Base-by-base conservation (phyloP, 2,888 invertebrate genomes). In the Itoplectis maculator region DNA sequence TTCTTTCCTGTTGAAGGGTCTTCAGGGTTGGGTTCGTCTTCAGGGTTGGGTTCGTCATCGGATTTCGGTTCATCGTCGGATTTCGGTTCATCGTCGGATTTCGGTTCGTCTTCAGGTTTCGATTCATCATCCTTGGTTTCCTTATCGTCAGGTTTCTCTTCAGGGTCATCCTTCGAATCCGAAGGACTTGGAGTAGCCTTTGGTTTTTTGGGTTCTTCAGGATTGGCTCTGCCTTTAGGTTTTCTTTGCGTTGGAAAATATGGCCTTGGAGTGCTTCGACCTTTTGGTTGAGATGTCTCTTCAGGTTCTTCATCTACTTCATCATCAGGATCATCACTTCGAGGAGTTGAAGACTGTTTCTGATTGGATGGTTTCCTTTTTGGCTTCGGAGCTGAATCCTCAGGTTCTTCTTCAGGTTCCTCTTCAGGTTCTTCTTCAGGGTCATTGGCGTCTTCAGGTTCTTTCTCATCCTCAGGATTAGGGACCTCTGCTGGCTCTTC, bases 71-170 rank as follows among this genome's bases (percentile, higher is more conserved):
- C 45, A 29, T n/a, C 42, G 7, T 54, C 9, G 18, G 20, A 8
- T 23, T 54, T 20, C 20, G 54, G 9, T 20, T 54, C 9, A 18
- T 18, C 11, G 2, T 23, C 23, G 29, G 59, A 56, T 6, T 9
- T 18, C 15, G 59, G 47, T 49, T 77, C 69, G 5, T 51, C 13
- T 6, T 29, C 29, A 29, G 13, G 42, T 0, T 74, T 56, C 0
- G 76, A 72, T 35, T 80, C 79, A 13, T 66, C 73, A 23, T 75
- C 70, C 49, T 77, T 80, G 2, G 85, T 79, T 29, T 74, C 63
- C 13, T 74, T 63, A 9, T 49, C 37, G 13, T 49, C 20, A 1
- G 37, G 11, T 11, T 68, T 35, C 37, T 35, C 37, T 3, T 69
- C 75, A 2, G 75, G 2, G 18, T 66, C 54, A 20, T 68, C 56